Evolutionary conservation across 2,797 vertebrate species (phyloP), one percentile per base, ranked within the genome.

Genomic region (Tiaroga cobitis): DNA sequence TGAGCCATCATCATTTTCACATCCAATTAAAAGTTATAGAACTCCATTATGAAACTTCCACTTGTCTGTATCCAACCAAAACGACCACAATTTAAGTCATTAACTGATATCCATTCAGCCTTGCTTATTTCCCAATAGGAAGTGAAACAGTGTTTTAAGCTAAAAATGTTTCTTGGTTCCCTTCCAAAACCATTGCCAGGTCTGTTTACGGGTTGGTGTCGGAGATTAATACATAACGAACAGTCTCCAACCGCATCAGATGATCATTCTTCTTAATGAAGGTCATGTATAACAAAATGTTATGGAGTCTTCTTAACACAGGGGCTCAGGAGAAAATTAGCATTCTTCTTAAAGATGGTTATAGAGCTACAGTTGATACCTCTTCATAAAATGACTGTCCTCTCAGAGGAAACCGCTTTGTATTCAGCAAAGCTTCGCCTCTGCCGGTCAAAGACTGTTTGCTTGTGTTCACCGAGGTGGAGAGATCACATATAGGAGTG

Each of bases 21-120:
- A 94, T 93, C 93, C 93, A 94, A 95, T 95, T 95, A 94, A 95
- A 95, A 94, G 94, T 93, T 94, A 89, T 92, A 93, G 88, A 93
- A 94, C 89, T 94, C 92, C 89, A 93, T 95, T 93, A 94, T 91
- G 89, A 85, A 89, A 92, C 90, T 91, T 85, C 86, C 88, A 79
- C 82, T 92, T 94, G 92, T 90, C 93, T 94, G 94, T 94, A 95
- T 94, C 93, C 92, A 94, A 95, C 89, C 94, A 94, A 91, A 93
- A 89, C 93, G 85, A 88, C 90, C 85, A 92, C 43, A 93, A 93
- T 95, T 92, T 93, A 87, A 93, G 88, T 93, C 93, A 95, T 94
- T 95, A 94, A 94, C 92, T 95, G 94, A 95, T 95, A 95, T 93
- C 90, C 90, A 92, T 89, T 94, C 91, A 93, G 92, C 92, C 89